These are phyloP conservation scores for Macrobrachium rosenbergii DNA, from an alignment of 1,140 invertebrate species.

Conservation along the genomic window DNA sequence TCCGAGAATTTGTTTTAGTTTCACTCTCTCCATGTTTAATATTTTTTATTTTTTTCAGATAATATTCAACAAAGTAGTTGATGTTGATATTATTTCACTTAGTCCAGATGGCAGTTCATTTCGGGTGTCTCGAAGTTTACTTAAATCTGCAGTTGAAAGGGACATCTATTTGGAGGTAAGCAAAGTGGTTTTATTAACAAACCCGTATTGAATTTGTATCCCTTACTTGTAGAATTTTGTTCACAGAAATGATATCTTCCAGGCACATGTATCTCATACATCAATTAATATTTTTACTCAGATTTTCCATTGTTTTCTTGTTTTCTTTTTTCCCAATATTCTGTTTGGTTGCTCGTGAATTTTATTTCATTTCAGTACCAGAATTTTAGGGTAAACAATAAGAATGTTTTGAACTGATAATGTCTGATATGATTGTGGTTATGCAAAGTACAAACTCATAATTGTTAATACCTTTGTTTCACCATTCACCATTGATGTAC, in stretches of 20 bases:
- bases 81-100: slow-evolving; percentile 61
- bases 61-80: slow-evolving; percentile 47
- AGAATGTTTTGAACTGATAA: too few species aligned
- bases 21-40: neutral
- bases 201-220: neutral
- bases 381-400: too few species aligned
- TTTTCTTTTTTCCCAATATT: neutral
- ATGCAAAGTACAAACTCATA: too few species aligned
- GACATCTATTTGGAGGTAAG: slow-evolving; percentile 63
- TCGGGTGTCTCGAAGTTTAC: slow-evolving; percentile 44
- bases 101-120: slow-evolving; percentile 16
- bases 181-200: too few species aligned
- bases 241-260: too few species aligned
- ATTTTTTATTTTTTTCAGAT: slow-evolving; percentile 23
- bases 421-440: too few species aligned
- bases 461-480: too few species aligned
- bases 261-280: neutral
- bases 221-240: neutral
- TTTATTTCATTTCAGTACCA: neutral
- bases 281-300: neutral
- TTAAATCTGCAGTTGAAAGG: slow-evolving; percentile 48
- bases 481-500: too few species aligned
- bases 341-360: neutral
- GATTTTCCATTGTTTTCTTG: neutral
- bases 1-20: neutral